These are phyloP conservation scores for Galeruca laticollis DNA, from an alignment of 2,888 invertebrate species.

Conservation along the genomic window DNA sequence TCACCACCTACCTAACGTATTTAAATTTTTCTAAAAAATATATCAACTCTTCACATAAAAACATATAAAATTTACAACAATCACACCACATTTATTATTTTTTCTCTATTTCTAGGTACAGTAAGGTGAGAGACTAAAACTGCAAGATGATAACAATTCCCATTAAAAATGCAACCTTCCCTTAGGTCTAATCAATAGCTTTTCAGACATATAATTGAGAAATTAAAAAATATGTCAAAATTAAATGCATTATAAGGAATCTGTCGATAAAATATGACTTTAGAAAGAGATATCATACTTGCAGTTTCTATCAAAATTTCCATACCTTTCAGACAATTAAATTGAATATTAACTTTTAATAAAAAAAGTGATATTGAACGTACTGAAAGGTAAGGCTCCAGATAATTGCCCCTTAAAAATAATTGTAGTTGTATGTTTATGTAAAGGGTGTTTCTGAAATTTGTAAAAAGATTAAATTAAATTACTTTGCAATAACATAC, in stretches of 20 bases:
- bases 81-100: constrained; percentile 7
- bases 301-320: neutral
- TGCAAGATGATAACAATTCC: neutral
- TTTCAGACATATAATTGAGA: neutral
- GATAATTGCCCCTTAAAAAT: neutral
- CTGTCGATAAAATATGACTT: neutral
- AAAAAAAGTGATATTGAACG: constrained; percentile 6
- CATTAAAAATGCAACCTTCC: neutral
- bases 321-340: neutral
- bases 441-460: neutral
- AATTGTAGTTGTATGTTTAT: constrained; percentile 3
- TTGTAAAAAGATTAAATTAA: neutral
- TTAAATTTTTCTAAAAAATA: constrained; percentile 11
- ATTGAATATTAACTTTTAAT: constrained; percentile 3
- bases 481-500: neutral
- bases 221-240: neutral
- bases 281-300: neutral
- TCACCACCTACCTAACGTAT: neutral
- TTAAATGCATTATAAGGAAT: neutral
- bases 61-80: constrained; percentile 11
- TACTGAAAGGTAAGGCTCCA: neutral
- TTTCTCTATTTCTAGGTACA: constrained; percentile 6
- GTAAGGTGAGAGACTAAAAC: neutral
- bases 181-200: neutral
- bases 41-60: constrained; percentile 2